Conservation (phyloP, 2,888 invertebrate species). For the Tiliacea citrago region DNA sequence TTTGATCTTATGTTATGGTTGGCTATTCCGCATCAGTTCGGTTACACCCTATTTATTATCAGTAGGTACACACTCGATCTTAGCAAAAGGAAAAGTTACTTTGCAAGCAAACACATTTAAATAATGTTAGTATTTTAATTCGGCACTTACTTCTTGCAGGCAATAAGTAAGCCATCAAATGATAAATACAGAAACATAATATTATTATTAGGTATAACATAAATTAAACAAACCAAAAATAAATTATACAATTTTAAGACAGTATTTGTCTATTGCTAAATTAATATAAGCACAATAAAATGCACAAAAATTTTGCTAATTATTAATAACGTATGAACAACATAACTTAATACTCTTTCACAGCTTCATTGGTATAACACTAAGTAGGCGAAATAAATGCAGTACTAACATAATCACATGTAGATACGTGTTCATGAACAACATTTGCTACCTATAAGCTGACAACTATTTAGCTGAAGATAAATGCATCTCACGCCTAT, state of each 20-base stretch:
- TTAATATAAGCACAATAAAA: constrained; percentile 47
- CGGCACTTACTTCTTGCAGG: constrained; percentile 65
- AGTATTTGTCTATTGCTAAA: constrained; percentile 48
- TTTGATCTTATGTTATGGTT: background rate
- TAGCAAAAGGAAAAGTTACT: background rate
- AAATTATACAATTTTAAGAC: constrained; percentile 53
- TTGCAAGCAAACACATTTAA: constrained; percentile 44
- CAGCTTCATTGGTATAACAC: constrained; percentile 59
- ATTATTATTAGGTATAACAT: constrained; percentile 32
- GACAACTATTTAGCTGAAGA: background rate
- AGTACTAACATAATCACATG: constrained; percentile 43
- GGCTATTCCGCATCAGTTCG: background rate
- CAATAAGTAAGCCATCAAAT: constrained; percentile 60
- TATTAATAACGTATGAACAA: constrained; percentile 47
- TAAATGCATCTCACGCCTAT: constrained; percentile 13
- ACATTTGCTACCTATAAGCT: constrained; percentile 8
- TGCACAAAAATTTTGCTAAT: constrained; percentile 54
- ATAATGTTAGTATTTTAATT: constrained; percentile 64
- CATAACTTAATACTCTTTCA: constrained; percentile 58
- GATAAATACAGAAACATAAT: constrained; percentile 41
- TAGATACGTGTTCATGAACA: constrained; percentile 35
- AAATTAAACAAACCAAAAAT: constrained; percentile 52
- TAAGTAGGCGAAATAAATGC: constrained; percentile 54
- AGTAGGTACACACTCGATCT: background rate
- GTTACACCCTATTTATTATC: background rate